A percentile compares a stretch with the other conserved stretches of the same genome.
Conservation (phyloP, 2,888 invertebrate species). For the Pardosa pseudoannulata region DNA sequence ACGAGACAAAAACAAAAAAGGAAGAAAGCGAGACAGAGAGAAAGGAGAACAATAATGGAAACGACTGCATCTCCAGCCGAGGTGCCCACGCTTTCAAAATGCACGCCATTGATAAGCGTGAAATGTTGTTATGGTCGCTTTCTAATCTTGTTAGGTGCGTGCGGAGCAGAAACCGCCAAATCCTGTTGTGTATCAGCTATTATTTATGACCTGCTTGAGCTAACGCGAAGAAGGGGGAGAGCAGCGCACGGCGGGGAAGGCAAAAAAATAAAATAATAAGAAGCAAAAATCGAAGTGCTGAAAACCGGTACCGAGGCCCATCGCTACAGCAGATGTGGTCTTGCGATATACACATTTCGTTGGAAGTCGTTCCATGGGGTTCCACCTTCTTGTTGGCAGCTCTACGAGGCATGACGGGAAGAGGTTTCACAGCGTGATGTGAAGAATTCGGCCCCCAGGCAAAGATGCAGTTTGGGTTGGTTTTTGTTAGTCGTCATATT, state of each 20-base stretch:
- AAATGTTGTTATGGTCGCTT: slow-evolving; percentile 28
- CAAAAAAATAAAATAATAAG: background rate
- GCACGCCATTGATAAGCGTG: slow-evolving; percentile 27
- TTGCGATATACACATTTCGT: slow-evolving; percentile 7
- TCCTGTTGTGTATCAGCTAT: slow-evolving; percentile 37
- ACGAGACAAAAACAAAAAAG: slow-evolving; percentile 13
- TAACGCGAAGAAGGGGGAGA: background rate
- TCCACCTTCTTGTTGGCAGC: slow-evolving; percentile 17
- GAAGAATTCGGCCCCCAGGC: slow-evolving; percentile 14
- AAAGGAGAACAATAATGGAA: slow-evolving; percentile 11
- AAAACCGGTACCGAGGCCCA: slow-evolving; percentile 22
- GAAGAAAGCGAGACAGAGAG: background rate
- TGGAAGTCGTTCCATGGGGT: slow-evolving; percentile 11
- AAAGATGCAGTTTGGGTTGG: background rate
- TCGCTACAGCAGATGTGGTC: background rate
- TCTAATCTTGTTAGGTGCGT: slow-evolving; percentile 27
- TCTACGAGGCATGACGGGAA: slow-evolving; percentile 23
- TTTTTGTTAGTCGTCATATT: background rate
- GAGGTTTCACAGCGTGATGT: slow-evolving; percentile 14
- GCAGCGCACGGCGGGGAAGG: background rate
- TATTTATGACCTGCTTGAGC: slow-evolving; percentile 30
- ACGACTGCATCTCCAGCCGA: background rate
- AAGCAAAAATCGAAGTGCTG: slow-evolving; percentile 12
- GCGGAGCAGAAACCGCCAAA: slow-evolving; percentile 3
- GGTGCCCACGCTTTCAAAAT: slow-evolving; percentile 22